Evolutionary conservation across 1,140 invertebrate species (phyloP), one percentile per base, ranked within the genome.

Genomic region (Drosophila neocordata): DNA sequence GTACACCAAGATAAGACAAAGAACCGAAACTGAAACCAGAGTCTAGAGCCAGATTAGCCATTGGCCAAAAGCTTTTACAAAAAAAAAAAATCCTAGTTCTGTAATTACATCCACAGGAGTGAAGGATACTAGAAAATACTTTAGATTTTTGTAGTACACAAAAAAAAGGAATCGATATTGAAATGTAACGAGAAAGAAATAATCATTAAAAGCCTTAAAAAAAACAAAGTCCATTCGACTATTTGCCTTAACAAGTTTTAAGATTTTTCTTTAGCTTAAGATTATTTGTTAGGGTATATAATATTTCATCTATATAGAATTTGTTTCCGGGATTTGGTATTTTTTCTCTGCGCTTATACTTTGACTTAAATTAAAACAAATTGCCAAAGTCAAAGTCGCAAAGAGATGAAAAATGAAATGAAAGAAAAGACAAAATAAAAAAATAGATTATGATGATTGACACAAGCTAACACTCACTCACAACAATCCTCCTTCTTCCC

Each of bases 361-460:
- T 51, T 24, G 41, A 13, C 22, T 18, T 62, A 77, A 85, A 87
- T 85, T 80, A 75, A 77, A 81, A 77, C 69, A 87, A 84, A 85
- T 85, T 65, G 73, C 41, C 66, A 59, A 59, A 61, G 77, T 78
- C 74, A 85, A 82, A 75, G 74, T 73, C 73, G 65, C 58, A 22
- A 53, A 38, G 71, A 38, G 57, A 24, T 20, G 31, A 34, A 58
- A 24, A 15, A 12, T n/a, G 37, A 37, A 57, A 20, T 2, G 22
- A 44, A n/a, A 22, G n/a, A 55, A 31, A 27, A n/a, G 15, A 12
- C 24, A 27, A 24, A 22, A 15, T 57, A 41, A 18, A 57, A 41
- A 66, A 69, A 63, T 34, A 56, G 52, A 62, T 85, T 72, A 84
- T 84, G 78, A 85, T 82, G 82, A 85, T 87, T 85, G 82, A 85